Base-by-base conservation (phyloP, 1,140 invertebrate genomes). In the Drosophila pandora region DNA sequence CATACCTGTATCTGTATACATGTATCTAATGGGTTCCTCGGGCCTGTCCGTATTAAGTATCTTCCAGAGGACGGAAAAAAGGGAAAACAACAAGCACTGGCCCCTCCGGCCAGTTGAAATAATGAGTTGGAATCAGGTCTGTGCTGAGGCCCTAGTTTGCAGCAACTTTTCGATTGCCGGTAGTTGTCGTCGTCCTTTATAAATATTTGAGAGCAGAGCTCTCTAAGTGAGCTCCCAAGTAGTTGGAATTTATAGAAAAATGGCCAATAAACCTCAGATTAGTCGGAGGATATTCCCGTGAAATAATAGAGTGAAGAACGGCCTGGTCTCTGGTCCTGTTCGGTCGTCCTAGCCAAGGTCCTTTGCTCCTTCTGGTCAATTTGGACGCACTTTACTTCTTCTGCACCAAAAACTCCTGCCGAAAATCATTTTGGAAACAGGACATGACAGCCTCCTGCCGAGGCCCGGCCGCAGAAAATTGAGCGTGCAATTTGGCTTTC, bases 401-500 rank as follows among this genome's bases (percentile, higher is more conserved):
- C 62, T 82, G 79, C 76, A 73, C 69, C 65, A 69, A 45, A 48
- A 69, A 34, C 17, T 17, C 17, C 17, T 17, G 17, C 17, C 23
- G 39, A 75, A 76, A 73, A 79, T 72, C 57, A 58, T 71, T 62
- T 47, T 37, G 41, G 60, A 41, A 76, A 81, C 72, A 56, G 60
- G 50, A 76, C 62, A 76, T 67, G 72, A 75, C 61, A 65, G 70
- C 48, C 60, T 39, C 39, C 69, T 34, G 43, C 58, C 41, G 41
- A n/a, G 25, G 17, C 21, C 37, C 3, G 34, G 34, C 25, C 49
- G 70, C 59, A 55, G 32, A 84, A 84, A 85, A 84, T 84, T 84
- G 81, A 84, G 76, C 76, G 53, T 80, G 81, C 80, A 76, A 80
- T 84, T 85, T 81, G 73, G 82, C 67, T 87, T 77, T 85, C 68